These are phyloP conservation scores for Tipula helvola DNA, from an alignment of 2,888 invertebrate species.

Conservation along the genomic window DNA sequence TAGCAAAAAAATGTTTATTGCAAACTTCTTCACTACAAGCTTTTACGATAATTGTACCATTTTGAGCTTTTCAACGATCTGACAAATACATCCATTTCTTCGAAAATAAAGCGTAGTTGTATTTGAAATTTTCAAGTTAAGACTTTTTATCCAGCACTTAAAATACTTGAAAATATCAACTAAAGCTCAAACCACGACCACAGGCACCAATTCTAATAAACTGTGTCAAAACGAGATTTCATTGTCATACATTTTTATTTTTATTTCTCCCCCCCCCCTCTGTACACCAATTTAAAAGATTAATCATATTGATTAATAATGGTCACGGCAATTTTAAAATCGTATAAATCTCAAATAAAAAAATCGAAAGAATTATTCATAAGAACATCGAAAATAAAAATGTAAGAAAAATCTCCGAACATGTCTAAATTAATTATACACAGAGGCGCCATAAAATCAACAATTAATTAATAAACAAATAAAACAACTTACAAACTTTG, in stretches of 20 bases:
- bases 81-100: too few species aligned
- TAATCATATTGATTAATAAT: not conserved
- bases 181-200: too few species aligned
- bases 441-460: not conserved
- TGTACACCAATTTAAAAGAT: not conserved
- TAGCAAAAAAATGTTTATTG: too few species aligned
- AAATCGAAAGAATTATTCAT: not conserved
- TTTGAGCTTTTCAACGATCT: too few species aligned
- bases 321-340: not conserved
- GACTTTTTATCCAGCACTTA: too few species aligned
- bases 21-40: too few species aligned
- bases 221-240: not conserved
- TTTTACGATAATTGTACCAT: too few species aligned
- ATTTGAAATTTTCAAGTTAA: too few species aligned
- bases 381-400: not conserved
- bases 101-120: too few species aligned
- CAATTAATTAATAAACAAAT: not conserved
- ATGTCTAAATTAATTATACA: not conserved
- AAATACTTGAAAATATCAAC: too few species aligned
- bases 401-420: not conserved
- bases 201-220: too few species aligned
- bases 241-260: not conserved
- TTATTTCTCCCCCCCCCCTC: not conserved
- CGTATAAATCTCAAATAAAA: not conserved
- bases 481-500: not conserved